Conservation (phyloP, 1,140 invertebrate species). For the Dryas iulia region DNA sequence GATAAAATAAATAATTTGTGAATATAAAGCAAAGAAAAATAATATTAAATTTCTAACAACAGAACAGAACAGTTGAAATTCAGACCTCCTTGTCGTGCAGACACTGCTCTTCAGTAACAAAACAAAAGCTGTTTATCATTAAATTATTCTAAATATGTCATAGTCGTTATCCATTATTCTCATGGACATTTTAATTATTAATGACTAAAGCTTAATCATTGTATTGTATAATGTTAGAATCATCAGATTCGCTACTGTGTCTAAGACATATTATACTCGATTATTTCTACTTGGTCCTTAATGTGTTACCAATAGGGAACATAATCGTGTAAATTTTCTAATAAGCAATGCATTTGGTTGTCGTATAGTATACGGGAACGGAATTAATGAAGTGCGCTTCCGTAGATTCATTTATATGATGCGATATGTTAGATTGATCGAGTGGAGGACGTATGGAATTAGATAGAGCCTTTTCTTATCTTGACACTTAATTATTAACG, state of each 20-base stretch:
- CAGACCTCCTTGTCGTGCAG: neutral
- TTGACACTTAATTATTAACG: neutral
- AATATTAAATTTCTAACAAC: too few relatives aligned
- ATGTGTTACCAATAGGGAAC: neutral
- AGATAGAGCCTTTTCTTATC: neutral
- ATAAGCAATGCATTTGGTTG: neutral
- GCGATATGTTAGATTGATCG: constrained; percentile 20
- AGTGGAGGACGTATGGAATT: neutral
- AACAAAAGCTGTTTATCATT: neutral
- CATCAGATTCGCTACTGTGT: constrained; percentile 38
- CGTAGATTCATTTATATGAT: constrained; percentile 26
- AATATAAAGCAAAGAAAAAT: too few relatives aligned
- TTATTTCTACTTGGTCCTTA: neutral
- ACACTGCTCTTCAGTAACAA: too few relatives aligned
- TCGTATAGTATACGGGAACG: constrained; percentile 25
- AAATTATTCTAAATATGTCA: constrained; percentile 2
- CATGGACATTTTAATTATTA: constrained; percentile 6
- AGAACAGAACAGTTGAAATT: neutral
- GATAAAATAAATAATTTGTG: too few relatives aligned
- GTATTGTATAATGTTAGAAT: constrained; percentile 24
- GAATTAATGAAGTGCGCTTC: constrained; percentile 57
- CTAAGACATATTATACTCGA: neutral
- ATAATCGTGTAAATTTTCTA: neutral
- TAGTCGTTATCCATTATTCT: neutral
- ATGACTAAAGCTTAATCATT: constrained; percentile 8